Evolutionary conservation across 2,797 vertebrate genomes (phyloP).

Genomic region (Coregonus ussuriensis): DNA sequence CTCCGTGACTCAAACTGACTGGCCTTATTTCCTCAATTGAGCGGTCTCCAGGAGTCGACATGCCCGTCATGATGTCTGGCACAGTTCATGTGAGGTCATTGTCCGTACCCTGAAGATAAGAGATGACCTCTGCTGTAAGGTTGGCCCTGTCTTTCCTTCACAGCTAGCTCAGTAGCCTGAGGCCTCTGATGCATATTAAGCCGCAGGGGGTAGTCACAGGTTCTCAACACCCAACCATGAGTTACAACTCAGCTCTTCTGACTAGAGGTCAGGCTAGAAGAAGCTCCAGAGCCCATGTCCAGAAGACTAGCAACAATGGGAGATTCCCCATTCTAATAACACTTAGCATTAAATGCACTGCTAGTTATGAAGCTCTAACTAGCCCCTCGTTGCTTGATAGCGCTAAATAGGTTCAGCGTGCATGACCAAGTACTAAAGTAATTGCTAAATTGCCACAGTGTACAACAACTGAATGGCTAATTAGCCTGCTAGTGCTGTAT

Average conservation of each 20-base stretch:
- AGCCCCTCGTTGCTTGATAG: conserved; percentile 41
- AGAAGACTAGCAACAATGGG: conserved; percentile 6
- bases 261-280: conserved; percentile 57
- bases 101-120: conserved; percentile 32
- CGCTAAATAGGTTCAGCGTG: conserved; percentile 48
- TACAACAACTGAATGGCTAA: neutral
- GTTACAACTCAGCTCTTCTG: conserved; percentile 50
- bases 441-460: neutral
- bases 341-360: neutral
- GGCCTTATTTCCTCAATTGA: conserved; percentile 41
- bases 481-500: neutral
- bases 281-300: conserved; percentile 58
- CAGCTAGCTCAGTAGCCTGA: conserved; percentile 43
- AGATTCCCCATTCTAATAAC: conserved; percentile 14
- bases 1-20: conserved; percentile 6
- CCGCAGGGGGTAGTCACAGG: conserved; percentile 29
- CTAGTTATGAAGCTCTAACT: conserved; percentile 19
- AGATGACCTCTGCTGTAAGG: conserved; percentile 44
- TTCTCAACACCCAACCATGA: conserved; percentile 56
- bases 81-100: conserved; percentile 57
- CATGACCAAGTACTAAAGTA: conserved; percentile 33
- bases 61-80: conserved; percentile 39
- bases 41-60: neutral
- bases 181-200: conserved; percentile 8
- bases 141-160: conserved; percentile 56